These are phyloP conservation scores for Dendronephthya gigantea DNA, from an alignment of 64 coral and sea anemone genomes.

Conservation along the genomic window DNA sequence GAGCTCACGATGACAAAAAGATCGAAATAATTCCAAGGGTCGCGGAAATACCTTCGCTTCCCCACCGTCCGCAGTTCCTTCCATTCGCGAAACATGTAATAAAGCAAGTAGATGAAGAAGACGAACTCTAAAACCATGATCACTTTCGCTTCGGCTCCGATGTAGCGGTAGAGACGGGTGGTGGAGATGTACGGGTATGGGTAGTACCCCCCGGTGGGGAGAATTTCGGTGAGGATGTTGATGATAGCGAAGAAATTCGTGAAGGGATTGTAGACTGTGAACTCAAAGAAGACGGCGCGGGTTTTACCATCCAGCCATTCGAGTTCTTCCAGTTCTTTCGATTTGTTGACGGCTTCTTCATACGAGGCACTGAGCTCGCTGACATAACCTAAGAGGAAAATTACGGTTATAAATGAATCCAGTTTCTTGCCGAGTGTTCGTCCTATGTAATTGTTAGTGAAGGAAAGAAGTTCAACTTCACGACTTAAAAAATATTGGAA, in stretches of 20 bases:
- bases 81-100: constrained; percentile 36
- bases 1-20: constrained; percentile 40
- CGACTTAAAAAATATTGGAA: no score
- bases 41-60: constrained; percentile 47
- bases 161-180: constrained; percentile 57
- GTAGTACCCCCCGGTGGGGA: constrained; percentile 54
- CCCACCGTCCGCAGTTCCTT: constrained; percentile 41
- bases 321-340: constrained; percentile 32
- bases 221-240: constrained; percentile 45
- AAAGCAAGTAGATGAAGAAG: constrained; percentile 35
- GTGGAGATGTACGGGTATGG: constrained; percentile 42
- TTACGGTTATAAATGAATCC: no score
- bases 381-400: constrained; percentile 44
- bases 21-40: constrained; percentile 69
- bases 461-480: not conserved
- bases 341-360: constrained; percentile 12
- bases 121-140: constrained; percentile 67
- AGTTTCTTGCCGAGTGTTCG: no score
- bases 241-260: constrained; percentile 67
- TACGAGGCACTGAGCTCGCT: constrained; percentile 33
- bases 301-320: constrained; percentile 59
- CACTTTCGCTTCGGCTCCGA: constrained; percentile 24
- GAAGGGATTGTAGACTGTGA: constrained; percentile 69
- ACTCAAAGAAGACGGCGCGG: constrained; percentile 54
- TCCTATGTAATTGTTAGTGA: not conserved